A percentile compares a stretch with the other conserved stretches of the same genome.
phyloP scores from a whole-genome alignment of 2,888 invertebrate genomes.

The Ceratothoa steindachneri region DNA sequence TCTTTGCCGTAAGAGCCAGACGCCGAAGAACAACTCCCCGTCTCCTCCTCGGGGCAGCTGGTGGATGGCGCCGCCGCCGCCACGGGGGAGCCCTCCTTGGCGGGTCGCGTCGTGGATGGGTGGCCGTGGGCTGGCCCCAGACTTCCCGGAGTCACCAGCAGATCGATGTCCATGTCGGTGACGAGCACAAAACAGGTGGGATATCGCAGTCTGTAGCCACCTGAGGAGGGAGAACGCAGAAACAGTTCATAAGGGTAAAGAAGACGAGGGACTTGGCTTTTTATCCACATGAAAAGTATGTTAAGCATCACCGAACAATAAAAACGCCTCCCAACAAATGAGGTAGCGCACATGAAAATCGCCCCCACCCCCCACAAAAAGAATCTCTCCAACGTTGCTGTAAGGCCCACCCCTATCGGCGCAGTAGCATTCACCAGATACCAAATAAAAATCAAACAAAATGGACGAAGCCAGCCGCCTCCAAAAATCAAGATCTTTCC shows the following conservation, averaged over 20 bases:
- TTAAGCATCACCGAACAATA: not conserved
- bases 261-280: not conserved
- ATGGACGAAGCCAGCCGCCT: too few species aligned
- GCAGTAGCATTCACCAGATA: too few species aligned
- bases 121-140: constrained; percentile 30
- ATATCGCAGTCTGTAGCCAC: constrained; percentile 90
- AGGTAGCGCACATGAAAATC: too few species aligned
- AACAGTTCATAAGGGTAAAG: not conserved
- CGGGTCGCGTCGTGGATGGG: constrained; percentile 39
- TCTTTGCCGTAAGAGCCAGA: constrained; percentile 20
- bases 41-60: not conserved
- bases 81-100: constrained; percentile 23
- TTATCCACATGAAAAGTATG: not conserved
- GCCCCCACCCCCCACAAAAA: too few species aligned
- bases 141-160: constrained; percentile 22
- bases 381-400: too few species aligned
- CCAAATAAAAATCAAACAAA: too few species aligned
- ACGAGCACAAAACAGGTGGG: constrained; percentile 90
- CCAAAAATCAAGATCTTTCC: too few species aligned
- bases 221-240: too few species aligned
- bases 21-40: constrained; percentile 20
- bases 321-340: too few species aligned
- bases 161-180: constrained; percentile 69
- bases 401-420: too few species aligned
- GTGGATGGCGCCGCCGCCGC: not conserved